Base-by-base conservation (phyloP, 2,888 invertebrate species). In the Cephus spinipes region DNA sequence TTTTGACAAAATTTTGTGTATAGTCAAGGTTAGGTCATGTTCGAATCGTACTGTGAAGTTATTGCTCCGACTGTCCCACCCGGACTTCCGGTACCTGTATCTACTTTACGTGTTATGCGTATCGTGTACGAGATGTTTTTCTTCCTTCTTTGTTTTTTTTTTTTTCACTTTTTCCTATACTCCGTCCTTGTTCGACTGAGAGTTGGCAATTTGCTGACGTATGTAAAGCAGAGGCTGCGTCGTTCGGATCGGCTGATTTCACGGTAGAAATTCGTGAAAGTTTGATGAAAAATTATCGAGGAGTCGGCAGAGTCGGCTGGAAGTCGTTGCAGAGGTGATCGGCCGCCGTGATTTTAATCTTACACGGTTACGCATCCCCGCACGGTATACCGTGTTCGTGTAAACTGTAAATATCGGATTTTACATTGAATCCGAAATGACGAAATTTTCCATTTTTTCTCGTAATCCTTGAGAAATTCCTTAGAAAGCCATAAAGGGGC, bases 11-110 rank as follows among this genome's bases (percentile, higher is more conserved):
- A 55, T 55, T 23, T 6, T 35, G 12, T 55, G 2, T 23, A 55
- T 55, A 23, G 2, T 55, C 55, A 9, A 23, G 23, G 55, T 23
- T 55, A 3, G 55, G 9, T 55, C 55, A 23, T 23, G 55, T 55
- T 55, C 6, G 2, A 9, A 23, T 55, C 23, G 33, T 35, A 12
- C 23, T 32, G 34, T 12, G 35, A 31, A 36, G 15, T 36, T 31
- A 23, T 33, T 15, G 71, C 71, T 71, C 31, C 1, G 33, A 71
- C 71, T 71, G 12, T 33, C 31, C 31, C 71, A 71, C 71, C 31
- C 71, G 71, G 31, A 71, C 69, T 34, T 73, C 73, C 73, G 23
- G 55, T 73, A 76, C 76, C 32, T 11, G 15, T 31, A 30, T 12
- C 15, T 12, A 23, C 73, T 73, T 76, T 76, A 76, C 31, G 9